A percentile compares a stretch with the other conserved stretches of the same genome.
phyloP scores from a whole-genome alignment of 1,140 invertebrate genomes.

The Drosophila tropicalis region DNA sequence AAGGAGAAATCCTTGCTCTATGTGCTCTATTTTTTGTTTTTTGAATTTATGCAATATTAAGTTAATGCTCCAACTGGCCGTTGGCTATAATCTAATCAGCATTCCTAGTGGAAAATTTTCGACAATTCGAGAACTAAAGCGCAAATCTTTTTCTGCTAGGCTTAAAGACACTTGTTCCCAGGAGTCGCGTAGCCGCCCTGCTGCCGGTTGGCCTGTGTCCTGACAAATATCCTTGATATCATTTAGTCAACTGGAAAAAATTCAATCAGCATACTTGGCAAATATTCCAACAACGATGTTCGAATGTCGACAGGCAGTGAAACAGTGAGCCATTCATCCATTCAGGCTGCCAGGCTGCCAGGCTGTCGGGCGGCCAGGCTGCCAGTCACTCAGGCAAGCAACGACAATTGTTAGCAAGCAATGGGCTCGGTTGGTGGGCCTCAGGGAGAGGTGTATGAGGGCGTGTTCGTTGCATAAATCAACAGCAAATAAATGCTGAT shows the following conservation, averaged over 20 bases:
- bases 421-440: slow-evolving; percentile 11
- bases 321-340: not conserved
- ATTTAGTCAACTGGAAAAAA: slow-evolving; percentile 83
- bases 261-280: slow-evolving; percentile 83
- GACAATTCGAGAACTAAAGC: not conserved
- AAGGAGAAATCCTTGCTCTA: no score
- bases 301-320: slow-evolving; percentile 21
- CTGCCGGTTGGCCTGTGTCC: slow-evolving; percentile 39
- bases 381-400: slow-evolving; percentile 1
- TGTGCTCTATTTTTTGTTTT: not conserved
- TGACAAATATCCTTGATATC: slow-evolving; percentile 83
- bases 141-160: slow-evolving; percentile 12
- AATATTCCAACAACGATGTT: slow-evolving; percentile 71
- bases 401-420: slow-evolving; percentile 47
- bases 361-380: not conserved
- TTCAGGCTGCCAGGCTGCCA: not conserved
- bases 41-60: slow-evolving; percentile 33
- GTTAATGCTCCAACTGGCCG: slow-evolving; percentile 27
- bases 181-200: slow-evolving; percentile 25
- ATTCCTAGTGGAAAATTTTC: not conserved
- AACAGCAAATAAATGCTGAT: slow-evolving; percentile 83
- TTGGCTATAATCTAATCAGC: slow-evolving; percentile 35
- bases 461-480: slow-evolving; percentile 71
- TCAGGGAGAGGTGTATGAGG: not conserved
- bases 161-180: slow-evolving; percentile 46